Evolutionary conservation across 2,113 vertebrate genomes (phyloP).

Genomic region (Sinocyclocheilus rhinocerous): DNA sequence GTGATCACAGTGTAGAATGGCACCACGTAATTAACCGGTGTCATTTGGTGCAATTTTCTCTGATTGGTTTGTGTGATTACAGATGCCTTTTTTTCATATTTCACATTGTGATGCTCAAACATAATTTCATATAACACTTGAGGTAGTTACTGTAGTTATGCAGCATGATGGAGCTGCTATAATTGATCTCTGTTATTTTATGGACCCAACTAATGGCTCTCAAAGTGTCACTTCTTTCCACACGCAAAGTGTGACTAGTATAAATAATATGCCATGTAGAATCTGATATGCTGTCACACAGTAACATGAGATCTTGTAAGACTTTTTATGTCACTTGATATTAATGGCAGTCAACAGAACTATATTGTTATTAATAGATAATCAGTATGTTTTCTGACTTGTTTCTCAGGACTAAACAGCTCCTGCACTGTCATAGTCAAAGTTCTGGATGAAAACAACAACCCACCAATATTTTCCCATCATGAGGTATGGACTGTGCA

Average conservation of each 20-base stretch:
- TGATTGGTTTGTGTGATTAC: background rate
- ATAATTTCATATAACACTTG: background rate
- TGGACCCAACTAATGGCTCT: background rate
- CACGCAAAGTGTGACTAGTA: background rate
- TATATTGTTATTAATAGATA: constrained; percentile 58
- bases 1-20: constrained; percentile 64
- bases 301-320: background rate
- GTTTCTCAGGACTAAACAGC: constrained; percentile 72
- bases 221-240: background rate
- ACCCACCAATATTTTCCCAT: constrained; percentile 71
- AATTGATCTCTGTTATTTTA: background rate
- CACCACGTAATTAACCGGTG: background rate
- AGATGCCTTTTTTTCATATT: background rate
- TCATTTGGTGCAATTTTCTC: background rate
- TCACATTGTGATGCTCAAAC: background rate
- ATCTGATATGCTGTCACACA: background rate
- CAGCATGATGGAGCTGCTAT: background rate
- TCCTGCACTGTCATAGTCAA: constrained; percentile 71
- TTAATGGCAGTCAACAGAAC: background rate
- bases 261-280: constrained; percentile 12
- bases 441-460: constrained; percentile 76
- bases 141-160: background rate
- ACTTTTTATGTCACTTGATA: background rate
- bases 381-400: constrained; percentile 51
- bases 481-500: constrained; percentile 67